phyloP scores from a whole-genome alignment of 2,797 vertebrate species.

The Karalla daura region DNA sequence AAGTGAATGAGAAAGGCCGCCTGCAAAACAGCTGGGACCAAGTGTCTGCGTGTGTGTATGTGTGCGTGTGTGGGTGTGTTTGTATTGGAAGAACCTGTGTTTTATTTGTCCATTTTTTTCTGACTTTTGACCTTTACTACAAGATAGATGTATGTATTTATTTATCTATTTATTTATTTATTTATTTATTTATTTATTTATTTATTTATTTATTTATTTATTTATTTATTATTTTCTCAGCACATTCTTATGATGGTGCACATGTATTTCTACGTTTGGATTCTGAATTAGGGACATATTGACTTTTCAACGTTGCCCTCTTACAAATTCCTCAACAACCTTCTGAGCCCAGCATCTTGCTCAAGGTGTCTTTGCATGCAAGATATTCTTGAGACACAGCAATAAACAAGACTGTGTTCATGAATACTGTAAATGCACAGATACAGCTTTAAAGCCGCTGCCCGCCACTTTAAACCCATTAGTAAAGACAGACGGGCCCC shows the following conservation, averaged over 20 bases:
- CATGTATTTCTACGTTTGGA: too few species aligned
- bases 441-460: not conserved
- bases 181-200: not conserved
- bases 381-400: too few species aligned
- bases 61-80: not conserved
- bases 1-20: slow-evolving; percentile 32
- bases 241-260: not conserved
- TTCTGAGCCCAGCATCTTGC: too few species aligned
- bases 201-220: not conserved
- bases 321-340: too few species aligned
- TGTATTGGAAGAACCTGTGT: not conserved
- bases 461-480: not conserved
- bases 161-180: not conserved
- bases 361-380: too few species aligned
- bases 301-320: too few species aligned
- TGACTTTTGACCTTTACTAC: not conserved
- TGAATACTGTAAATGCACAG: too few species aligned
- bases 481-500: not conserved
- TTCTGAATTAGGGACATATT: too few species aligned
- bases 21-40: slow-evolving; percentile 44
- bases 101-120: not conserved
- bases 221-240: not conserved
- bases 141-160: not conserved
- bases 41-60: not conserved
- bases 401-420: too few species aligned